These are phyloP conservation scores for Tinea trinotella DNA, from an alignment of 2,888 invertebrate genomes.

Conservation along the genomic window DNA sequence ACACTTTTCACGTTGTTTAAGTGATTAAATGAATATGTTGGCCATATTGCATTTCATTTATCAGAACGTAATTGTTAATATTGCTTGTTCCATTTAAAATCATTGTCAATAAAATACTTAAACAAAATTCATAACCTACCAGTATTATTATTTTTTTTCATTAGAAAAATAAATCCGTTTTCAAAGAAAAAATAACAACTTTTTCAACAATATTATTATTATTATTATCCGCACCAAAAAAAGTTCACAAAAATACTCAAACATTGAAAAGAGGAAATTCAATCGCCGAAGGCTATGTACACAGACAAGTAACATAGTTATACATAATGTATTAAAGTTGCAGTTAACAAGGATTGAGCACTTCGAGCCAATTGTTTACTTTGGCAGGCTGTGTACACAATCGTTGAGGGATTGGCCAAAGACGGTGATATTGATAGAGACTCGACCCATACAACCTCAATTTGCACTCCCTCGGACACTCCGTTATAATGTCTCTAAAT, in stretches of 20 bases:
- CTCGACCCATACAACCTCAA: background rate
- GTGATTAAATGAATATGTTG: no score
- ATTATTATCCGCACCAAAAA: background rate
- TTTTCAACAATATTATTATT: background rate
- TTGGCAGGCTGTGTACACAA: constrained; percentile 10
- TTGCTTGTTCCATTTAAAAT: no score
- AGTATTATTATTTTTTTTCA: no score
- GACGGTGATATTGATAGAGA: background rate
- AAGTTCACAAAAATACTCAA: background rate
- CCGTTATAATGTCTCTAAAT: background rate
- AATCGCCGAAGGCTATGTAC: background rate
- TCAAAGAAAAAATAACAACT: no score
- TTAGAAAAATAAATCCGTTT: no score
- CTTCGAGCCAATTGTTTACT: constrained; percentile 14
- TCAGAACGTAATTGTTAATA: no score
- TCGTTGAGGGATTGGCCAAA: background rate
- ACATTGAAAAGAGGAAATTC: background rate
- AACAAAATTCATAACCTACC: no score
- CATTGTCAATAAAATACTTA: no score
- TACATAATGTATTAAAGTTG: constrained; percentile 14
- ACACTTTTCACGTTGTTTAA: background rate
- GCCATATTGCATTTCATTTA: no score
- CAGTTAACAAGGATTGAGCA: constrained; percentile 13
- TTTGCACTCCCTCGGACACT: background rate
- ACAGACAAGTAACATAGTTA: constrained; percentile 4